A percentile compares a stretch with the other conserved stretches of the same genome.
Evolutionary conservation across 2,113 vertebrate genomes (phyloP).

Genomic region (Sardina pilchardus): DNA sequence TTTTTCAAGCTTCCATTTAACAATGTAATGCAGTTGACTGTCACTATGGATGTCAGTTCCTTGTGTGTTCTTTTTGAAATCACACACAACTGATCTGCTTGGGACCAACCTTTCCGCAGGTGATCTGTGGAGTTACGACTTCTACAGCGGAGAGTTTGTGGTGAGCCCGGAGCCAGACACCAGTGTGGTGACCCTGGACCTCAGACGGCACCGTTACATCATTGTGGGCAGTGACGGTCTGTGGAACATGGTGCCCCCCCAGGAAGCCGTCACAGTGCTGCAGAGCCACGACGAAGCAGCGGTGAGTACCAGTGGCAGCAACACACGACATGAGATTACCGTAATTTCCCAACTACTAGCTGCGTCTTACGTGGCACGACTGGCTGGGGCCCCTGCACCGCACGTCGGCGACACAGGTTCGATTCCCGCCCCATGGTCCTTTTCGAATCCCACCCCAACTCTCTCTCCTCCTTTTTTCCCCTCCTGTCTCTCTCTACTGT

Average conservation of each 20-base stretch:
- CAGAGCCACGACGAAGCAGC: constrained; percentile 87
- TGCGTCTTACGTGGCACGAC: too few relatives aligned
- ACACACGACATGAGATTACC: too few relatives aligned
- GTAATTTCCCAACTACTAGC: too few relatives aligned
- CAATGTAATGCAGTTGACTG: background rate
- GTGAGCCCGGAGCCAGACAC: constrained; percentile 97
- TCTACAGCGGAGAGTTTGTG: constrained; percentile 96
- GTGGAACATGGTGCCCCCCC: constrained; percentile 98
- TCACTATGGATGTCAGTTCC: background rate
- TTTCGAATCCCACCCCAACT: too few relatives aligned
- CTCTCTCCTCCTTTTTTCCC: too few relatives aligned
- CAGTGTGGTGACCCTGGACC: constrained; percentile 89
- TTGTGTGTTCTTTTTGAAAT: background rate
- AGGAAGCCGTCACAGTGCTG: constrained; percentile 93
- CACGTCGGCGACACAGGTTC: too few relatives aligned
- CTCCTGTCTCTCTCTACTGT: too few relatives aligned
- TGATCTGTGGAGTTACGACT: constrained; percentile 98
- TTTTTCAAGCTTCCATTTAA: background rate
- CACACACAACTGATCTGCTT: background rate
- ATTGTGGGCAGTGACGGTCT: constrained; percentile 96
- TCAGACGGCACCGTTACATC: constrained; percentile 88
- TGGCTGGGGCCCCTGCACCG: too few relatives aligned
- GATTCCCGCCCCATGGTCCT: too few relatives aligned
- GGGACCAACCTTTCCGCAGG: constrained; percentile 64
- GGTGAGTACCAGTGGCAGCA: constrained; percentile 53